Evolutionary conservation across 53 echinoderm and acorn worm genomes (phyloP), one percentile per base, ranked within the genome.

Genomic region (Arbacia lixula): DNA sequence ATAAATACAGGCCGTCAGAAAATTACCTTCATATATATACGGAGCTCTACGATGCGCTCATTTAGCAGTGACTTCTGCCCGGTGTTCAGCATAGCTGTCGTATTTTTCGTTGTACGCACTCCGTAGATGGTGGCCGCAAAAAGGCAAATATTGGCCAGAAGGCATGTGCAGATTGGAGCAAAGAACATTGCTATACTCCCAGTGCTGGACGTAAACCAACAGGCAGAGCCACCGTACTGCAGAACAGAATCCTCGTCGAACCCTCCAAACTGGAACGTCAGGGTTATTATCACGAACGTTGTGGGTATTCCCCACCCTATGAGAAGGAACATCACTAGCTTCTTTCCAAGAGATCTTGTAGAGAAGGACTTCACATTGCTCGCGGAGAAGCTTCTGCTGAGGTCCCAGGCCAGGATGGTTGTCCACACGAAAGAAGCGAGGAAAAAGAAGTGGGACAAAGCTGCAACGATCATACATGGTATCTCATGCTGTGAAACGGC

Each of bases 391-490:
- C 73, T 84, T 12, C 83, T 67, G 52, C 84, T 86, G 43, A 92
- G 85, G 36, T 84, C 87, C 36, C 74, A 92, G 1, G 92, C 89
- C 25, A 92, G 51, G 53, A 92, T 85, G 20, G 76, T 84, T 5
- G 87, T 92, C 89, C 89, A 92, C 53, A 85, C 71, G 17, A 92
- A 89, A 17, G 89, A 60, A 16, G 89, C 66, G 3, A 92, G 55
- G 87, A 89, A 92, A 33, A 89, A 89, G 82, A 86, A 92, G 40
- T 92, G 92, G 1, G 84, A 86, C 12, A 92, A 6, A 20, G 68
- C 89, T 2, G 92, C 92, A 35, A 84, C 53, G 24, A 61, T 38
- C 35, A 78, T 62, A 43, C 92, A 92, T 19, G 79, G 60, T 43
- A 57, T 19, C 2, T 37, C 83, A 53, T 35, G 34, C 3, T 53